phyloP scores from a whole-genome alignment of 2,888 invertebrate genomes.

The Leucophenga maculata region DNA sequence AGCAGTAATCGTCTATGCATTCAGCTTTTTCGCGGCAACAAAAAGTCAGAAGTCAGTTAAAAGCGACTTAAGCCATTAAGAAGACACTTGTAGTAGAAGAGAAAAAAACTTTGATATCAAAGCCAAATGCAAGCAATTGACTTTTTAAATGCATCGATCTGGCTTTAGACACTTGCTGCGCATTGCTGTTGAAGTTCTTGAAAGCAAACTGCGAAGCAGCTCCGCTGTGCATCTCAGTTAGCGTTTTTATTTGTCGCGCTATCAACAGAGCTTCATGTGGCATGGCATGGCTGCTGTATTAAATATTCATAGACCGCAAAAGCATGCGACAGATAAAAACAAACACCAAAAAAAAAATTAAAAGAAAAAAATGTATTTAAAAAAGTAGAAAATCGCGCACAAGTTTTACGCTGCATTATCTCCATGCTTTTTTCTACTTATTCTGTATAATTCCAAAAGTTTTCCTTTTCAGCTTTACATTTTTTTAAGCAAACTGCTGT shows the following conservation, averaged over 20 bases:
- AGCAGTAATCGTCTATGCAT: too few species aligned
- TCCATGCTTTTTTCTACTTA: constrained; percentile 36
- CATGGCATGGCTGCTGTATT: constrained; percentile 46
- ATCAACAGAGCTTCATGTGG: not conserved
- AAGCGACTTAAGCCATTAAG: not conserved
- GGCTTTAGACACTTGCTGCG: not conserved
- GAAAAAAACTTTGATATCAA: not conserved
- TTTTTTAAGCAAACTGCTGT: constrained; percentile 22
- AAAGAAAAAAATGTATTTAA: constrained; percentile 12
- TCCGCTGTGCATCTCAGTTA: not conserved
- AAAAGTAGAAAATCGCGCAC: constrained; percentile 33
- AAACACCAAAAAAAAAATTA: constrained; percentile 30
- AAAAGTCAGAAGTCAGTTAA: too few species aligned
- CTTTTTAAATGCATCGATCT: constrained; percentile 12
- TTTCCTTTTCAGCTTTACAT: constrained; percentile 43
- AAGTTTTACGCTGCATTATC: constrained; percentile 62
- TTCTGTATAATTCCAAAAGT: constrained; percentile 31
- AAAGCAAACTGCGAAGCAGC: too few species aligned
- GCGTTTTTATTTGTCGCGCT: not conserved
- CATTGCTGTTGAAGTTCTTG: not conserved
- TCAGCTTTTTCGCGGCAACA: too few species aligned
- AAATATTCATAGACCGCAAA: constrained; percentile 68
- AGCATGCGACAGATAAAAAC: constrained; percentile 36
- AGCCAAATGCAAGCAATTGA: constrained; percentile 18
- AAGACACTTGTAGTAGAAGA: not conserved